A percentile compares a stretch with the other conserved stretches of the same genome.
phyloP scores from a whole-genome alignment of 1,140 invertebrate species.

The Papilio polyxenes region DNA sequence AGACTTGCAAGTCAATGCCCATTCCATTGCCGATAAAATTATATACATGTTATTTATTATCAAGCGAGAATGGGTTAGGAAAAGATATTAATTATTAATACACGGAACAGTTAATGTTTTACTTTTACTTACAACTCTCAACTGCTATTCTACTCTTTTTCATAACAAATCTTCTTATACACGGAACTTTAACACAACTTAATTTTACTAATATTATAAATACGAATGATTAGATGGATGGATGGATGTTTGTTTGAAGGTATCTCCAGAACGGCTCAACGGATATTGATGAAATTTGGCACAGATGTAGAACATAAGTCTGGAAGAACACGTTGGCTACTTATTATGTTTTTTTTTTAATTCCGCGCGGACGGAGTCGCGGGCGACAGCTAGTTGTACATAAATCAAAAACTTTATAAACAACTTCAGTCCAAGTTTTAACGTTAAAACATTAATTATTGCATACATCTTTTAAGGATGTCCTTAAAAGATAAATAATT shows the following conservation, averaged over 20 bases:
- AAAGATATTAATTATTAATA: neutral
- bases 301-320: too few species aligned
- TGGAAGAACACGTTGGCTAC: too few species aligned
- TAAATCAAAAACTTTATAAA: neutral
- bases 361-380: too few species aligned
- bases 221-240: too few species aligned
- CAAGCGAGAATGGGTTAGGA: neutral
- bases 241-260: too few species aligned
- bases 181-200: too few species aligned
- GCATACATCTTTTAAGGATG: neutral
- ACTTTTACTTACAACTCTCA: neutral
- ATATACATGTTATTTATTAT: neutral
- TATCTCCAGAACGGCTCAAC: too few species aligned
- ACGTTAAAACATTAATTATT: neutral
- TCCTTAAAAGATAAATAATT: neutral
- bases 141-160: neutral
- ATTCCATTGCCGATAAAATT: neutral
- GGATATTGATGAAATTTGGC: too few species aligned
- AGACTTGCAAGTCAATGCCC: neutral
- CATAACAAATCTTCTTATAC: too few species aligned
- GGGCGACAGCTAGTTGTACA: neutral
- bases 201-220: too few species aligned
- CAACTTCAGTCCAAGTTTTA: neutral
- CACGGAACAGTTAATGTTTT: too few species aligned
- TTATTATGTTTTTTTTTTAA: too few species aligned